A percentile compares a stretch with the other conserved stretches of the same genome.
Conservation (phyloP, 2,888 invertebrate genomes). For the Spialia ferax region DNA sequence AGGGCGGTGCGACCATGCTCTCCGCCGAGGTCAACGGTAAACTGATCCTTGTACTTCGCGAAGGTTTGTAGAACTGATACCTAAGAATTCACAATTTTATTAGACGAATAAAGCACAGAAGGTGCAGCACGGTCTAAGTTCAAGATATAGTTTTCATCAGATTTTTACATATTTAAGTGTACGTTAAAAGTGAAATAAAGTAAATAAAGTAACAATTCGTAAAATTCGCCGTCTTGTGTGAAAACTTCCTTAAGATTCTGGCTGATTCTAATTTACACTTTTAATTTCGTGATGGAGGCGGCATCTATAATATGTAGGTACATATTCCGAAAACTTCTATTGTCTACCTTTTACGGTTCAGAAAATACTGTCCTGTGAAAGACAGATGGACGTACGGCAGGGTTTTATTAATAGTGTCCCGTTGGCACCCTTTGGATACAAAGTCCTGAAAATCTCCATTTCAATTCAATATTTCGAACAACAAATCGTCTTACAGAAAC, state of each 20-base stretch:
- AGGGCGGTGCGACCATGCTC: slow-evolving; percentile 93
- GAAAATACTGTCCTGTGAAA: slow-evolving; percentile 1
- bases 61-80: slow-evolving; percentile 90
- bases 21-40: slow-evolving; percentile 92
- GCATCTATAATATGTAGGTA: neutral
- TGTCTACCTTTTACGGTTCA: neutral
- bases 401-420: neutral
- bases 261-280: neutral
- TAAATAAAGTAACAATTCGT: too few species aligned
- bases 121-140: too few species aligned
- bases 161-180: too few species aligned
- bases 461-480: neutral
- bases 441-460: neutral
- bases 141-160: too few species aligned
- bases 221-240: too few species aligned
- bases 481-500: neutral
- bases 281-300: neutral
- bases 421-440: neutral
- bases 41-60: slow-evolving; percentile 88
- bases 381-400: neutral
- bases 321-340: neutral
- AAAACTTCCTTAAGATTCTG: neutral
- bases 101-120: neutral
- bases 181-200: too few species aligned
- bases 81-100: slow-evolving; percentile 55